Percentiles rank a stretch among this genome's conserved stretches.
Evolutionary conservation across 2,113 vertebrate genomes (phyloP).

Genomic region (Cyprinodon brontotheroides): DNA sequence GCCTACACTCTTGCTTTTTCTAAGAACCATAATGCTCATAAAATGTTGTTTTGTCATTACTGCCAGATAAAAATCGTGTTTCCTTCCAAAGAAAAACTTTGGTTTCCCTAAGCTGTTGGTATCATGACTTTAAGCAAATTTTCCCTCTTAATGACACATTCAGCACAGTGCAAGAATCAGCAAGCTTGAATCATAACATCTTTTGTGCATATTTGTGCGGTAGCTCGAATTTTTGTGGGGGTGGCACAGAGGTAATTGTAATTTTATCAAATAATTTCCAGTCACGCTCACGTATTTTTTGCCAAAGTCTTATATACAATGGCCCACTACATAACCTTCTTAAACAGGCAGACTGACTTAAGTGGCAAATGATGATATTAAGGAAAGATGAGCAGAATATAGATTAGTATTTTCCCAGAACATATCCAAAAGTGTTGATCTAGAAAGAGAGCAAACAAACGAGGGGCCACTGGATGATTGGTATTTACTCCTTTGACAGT

Average conservation of each 20-base stretch:
- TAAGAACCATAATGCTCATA: slow-evolving; percentile 46
- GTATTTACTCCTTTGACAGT: slow-evolving; percentile 61
- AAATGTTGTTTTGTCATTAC: slow-evolving; percentile 59
- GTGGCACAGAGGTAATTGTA: slow-evolving; percentile 45
- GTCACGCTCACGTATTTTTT: slow-evolving; percentile 47
- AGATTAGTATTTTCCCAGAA: slow-evolving; percentile 70
- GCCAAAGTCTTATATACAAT: slow-evolving; percentile 62
- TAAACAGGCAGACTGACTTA: slow-evolving; percentile 53
- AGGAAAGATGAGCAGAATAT: slow-evolving; percentile 64
- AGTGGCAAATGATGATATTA: slow-evolving; percentile 48
- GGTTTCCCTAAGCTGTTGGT: slow-evolving; percentile 48
- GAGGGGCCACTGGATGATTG: slow-evolving; percentile 55
- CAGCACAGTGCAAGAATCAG: slow-evolving; percentile 44
- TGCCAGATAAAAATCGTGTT: slow-evolving; percentile 67
- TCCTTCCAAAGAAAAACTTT: slow-evolving; percentile 54
- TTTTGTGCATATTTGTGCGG: slow-evolving; percentile 48
- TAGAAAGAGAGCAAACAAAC: slow-evolving; percentile 37
- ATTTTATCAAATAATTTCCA: slow-evolving; percentile 60
- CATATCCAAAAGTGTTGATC: slow-evolving; percentile 51
- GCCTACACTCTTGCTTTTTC: slow-evolving; percentile 47
- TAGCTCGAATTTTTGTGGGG: slow-evolving; percentile 43
- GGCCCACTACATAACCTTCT: slow-evolving; percentile 41
- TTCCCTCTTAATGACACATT: slow-evolving; percentile 63
- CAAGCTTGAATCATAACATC: slow-evolving; percentile 54
- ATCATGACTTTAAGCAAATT: slow-evolving; percentile 50